Evolutionary conservation across 2,113 vertebrate species (phyloP).

Genomic region (Archocentrus centrarchus): DNA sequence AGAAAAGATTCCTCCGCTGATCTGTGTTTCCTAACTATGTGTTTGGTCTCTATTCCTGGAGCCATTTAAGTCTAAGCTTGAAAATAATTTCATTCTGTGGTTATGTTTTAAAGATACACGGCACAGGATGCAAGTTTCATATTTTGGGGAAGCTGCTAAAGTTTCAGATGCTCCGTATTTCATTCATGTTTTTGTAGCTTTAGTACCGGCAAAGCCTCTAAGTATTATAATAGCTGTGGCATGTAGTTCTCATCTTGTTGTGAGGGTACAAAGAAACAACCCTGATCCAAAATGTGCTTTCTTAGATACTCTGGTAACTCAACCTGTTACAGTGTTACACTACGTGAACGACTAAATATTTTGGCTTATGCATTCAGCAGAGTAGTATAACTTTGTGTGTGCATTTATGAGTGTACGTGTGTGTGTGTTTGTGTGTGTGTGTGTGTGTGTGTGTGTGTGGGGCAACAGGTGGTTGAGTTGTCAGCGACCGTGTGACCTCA

Average conservation of each 20-base stretch:
- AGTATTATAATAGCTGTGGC: not conserved
- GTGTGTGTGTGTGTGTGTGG: not conserved
- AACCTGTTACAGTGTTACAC: conserved; percentile 21
- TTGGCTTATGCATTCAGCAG: conserved; percentile 5
- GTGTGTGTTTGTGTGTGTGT: not conserved
- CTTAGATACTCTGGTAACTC: not conserved
- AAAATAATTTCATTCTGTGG: not conserved
- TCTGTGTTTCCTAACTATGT: not conserved
- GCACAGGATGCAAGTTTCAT: not conserved
- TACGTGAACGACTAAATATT: not conserved
- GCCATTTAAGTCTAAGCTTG: not conserved
- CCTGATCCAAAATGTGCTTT: not conserved
- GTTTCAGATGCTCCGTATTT: not conserved
- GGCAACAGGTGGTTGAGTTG: conserved; percentile 68
- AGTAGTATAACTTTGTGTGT: conserved; percentile 14
- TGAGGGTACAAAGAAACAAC: too few relatives aligned
- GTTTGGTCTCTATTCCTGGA: not conserved
- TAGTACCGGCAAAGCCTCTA: not conserved
- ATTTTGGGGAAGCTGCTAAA: not conserved
- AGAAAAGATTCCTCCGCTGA: not conserved
- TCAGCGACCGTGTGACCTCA: conserved; percentile 68
- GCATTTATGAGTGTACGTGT: not conserved
- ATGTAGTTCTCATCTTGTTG: not conserved
- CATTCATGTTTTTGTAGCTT: not conserved
- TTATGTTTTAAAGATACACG: not conserved